Conservation (phyloP, 2,113 vertebrate species). For the Clarias magur region DNA sequence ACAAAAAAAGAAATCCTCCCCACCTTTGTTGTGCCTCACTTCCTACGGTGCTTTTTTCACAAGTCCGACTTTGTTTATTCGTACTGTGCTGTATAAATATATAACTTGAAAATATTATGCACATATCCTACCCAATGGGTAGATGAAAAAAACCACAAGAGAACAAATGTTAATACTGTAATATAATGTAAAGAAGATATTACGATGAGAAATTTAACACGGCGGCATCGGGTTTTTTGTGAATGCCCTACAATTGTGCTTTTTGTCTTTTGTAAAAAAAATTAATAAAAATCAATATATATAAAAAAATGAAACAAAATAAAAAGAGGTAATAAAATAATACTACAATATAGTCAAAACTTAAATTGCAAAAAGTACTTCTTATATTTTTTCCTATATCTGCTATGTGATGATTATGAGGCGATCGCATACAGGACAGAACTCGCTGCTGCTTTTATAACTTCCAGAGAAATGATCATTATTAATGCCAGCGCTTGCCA, state of each 20-base stretch:
- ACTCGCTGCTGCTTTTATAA: constrained; percentile 53
- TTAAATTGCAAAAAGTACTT: constrained; percentile 69
- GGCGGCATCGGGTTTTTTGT: constrained; percentile 83
- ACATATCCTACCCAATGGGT: constrained; percentile 99
- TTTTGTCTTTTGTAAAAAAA: constrained; percentile 75
- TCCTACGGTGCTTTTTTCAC: constrained; percentile 92
- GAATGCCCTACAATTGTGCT: constrained; percentile 86
- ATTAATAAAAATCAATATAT: neutral
- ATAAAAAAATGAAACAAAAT: neutral
- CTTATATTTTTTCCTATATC: constrained; percentile 88
- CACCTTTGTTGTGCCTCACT: constrained; percentile 93
- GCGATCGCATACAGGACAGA: constrained; percentile 55
- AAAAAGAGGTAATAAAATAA: constrained; percentile 23
- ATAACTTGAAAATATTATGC: constrained; percentile 95
- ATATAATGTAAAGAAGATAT: constrained; percentile 91
- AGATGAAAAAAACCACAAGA: constrained; percentile 78
- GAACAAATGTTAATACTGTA: constrained; percentile 91
- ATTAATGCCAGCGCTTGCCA: constrained; percentile 62
- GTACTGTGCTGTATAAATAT: constrained; percentile 92
- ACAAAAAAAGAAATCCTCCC: constrained; percentile 61
- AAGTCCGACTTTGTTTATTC: constrained; percentile 83
- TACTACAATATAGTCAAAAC: constrained; percentile 22
- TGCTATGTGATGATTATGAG: constrained; percentile 73
- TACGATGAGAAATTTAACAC: constrained; percentile 82
- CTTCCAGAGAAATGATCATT: constrained; percentile 62